Conservation (phyloP, 2,113 vertebrate species). For the Pica pica region DNA sequence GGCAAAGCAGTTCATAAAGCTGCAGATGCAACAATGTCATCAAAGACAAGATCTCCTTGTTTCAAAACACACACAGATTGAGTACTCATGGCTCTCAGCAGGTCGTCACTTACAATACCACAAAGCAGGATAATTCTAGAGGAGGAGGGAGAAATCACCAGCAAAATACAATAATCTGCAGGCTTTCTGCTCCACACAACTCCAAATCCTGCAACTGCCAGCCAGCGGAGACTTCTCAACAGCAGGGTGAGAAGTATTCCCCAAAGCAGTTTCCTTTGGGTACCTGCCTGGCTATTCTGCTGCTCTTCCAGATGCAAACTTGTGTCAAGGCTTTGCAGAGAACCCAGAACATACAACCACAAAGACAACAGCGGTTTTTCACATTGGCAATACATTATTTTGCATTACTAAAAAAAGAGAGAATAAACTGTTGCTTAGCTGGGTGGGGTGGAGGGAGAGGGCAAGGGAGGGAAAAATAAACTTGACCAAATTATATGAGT, state of each 20-base stretch:
- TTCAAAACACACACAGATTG: background rate
- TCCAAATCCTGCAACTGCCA: background rate
- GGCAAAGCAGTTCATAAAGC: background rate
- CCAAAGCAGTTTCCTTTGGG: background rate
- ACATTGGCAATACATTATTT: background rate
- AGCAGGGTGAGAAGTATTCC: background rate
- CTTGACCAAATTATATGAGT: background rate
- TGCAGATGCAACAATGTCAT: background rate
- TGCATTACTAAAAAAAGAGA: background rate
- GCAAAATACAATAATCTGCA: background rate
- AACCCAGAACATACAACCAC: background rate
- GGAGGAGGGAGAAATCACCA: background rate
- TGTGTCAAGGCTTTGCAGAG: background rate
- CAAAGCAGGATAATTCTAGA: background rate
- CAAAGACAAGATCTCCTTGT: background rate
- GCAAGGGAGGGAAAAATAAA: background rate
- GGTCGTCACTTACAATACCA: background rate
- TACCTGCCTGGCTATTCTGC: background rate
- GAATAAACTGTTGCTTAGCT: background rate
- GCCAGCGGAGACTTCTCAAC: background rate
- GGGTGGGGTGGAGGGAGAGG: rapidly evolving
- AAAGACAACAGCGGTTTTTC: background rate
- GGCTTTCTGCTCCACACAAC: background rate
- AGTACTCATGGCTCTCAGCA: background rate
- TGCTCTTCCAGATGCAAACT: background rate